A percentile compares a stretch with the other conserved stretches of the same genome.
phyloP scores from a whole-genome alignment of 2,888 invertebrate species.

The Drosophila acutilabella region DNA sequence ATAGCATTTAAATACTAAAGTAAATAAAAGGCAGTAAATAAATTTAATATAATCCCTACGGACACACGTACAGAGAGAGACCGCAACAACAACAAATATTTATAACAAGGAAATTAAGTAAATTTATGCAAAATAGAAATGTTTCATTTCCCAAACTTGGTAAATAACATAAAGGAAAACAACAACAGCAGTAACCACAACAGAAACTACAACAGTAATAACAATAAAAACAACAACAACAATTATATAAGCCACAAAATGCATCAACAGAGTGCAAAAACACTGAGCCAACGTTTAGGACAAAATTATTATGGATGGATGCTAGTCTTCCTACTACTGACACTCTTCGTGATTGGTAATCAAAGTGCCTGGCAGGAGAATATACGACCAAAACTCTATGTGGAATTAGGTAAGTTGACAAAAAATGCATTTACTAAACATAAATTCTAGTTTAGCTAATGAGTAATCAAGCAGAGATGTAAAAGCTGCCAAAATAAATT shows the following conservation, averaged over 20 bases:
- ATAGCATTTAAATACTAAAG: slow-evolving; percentile 58
- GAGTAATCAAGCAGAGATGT: too few relatives aligned
- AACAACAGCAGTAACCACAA: slow-evolving; percentile 33
- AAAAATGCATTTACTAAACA: not conserved
- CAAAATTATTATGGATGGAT: slow-evolving; percentile 61
- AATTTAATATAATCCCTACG: slow-evolving; percentile 50
- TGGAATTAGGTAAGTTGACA: slow-evolving; percentile 92
- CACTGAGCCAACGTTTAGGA: slow-evolving; percentile 57
- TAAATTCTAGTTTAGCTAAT: slow-evolving; percentile 85
- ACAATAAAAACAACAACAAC: slow-evolving; percentile 24
- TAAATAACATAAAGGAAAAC: slow-evolving; percentile 59
- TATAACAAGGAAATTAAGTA: slow-evolving; percentile 52
- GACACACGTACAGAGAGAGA: slow-evolving; percentile 15
- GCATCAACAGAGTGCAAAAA: slow-evolving; percentile 59
- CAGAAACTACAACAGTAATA: slow-evolving; percentile 13
- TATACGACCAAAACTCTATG: slow-evolving; percentile 96
- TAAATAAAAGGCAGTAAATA: slow-evolving; percentile 62
- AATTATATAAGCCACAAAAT: slow-evolving; percentile 55
- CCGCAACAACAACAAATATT: slow-evolving; percentile 41
- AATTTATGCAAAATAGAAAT: slow-evolving; percentile 72
- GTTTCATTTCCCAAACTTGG: slow-evolving; percentile 61
- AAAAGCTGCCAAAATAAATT: slow-evolving; percentile 60
- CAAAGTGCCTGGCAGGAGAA: slow-evolving; percentile 94
- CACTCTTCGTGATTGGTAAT: slow-evolving; percentile 85
- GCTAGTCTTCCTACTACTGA: slow-evolving; percentile 84